Evolutionary conservation across 2,113 vertebrate species (phyloP).

Genomic region (Sinosuthora webbiana): DNA sequence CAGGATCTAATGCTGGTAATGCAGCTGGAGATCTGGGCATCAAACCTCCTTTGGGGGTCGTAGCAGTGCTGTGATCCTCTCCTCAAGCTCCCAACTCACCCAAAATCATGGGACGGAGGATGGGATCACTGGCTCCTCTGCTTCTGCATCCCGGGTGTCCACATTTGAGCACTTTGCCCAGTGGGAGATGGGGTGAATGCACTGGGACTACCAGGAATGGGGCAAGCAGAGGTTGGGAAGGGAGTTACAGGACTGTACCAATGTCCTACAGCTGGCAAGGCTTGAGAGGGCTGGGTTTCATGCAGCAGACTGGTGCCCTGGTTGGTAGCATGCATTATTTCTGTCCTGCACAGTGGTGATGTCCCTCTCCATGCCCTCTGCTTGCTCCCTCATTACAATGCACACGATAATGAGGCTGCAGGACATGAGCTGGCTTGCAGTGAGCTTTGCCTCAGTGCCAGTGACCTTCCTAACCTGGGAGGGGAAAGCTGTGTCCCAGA

Average conservation of each 20-base stretch:
- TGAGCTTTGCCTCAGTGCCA: accelerated
- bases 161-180: accelerated
- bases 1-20: background rate
- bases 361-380: background rate
- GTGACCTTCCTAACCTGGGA: accelerated
- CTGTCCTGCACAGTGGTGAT: background rate
- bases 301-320: accelerated
- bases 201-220: background rate
- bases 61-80: accelerated
- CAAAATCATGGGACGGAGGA: accelerated
- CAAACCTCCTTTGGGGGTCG: accelerated
- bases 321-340: background rate
- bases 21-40: background rate
- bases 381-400: background rate
- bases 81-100: accelerated
- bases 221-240: background rate
- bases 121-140: background rate
- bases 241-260: background rate
- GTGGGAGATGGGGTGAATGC: background rate
- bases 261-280: background rate
- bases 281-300: background rate
- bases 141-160: background rate
- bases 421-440: background rate
- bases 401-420: background rate
- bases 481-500: background rate